Base-by-base conservation (phyloP, 2,888 invertebrate species). In the Automeris io region DNA sequence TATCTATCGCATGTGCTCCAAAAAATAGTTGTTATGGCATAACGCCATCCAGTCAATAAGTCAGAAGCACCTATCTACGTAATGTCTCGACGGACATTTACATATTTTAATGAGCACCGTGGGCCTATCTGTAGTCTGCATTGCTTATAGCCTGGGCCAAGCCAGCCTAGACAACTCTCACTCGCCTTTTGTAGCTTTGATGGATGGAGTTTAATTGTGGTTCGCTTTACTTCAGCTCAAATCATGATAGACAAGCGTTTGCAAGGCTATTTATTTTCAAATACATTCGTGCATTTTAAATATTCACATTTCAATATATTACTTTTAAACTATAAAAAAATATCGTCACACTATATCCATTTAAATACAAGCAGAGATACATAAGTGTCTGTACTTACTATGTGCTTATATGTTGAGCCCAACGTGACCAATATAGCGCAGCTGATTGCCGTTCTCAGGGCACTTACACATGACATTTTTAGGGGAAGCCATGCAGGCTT, bases 81-180 rank as follows among this genome's bases (percentile, higher is more conserved):
- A 86, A 85, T 86, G 86, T 79, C 82, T 80, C 70, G 54, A 65
- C 61, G 56, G 35, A 54, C 76, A 85, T 86, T 86, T 85, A 85
- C 85, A 86, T 86, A 86, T 86, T 85, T 86, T 86, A 86, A 86
- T 86, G 86, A 86, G 85, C 73, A 63, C 65, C 55, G 64, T 55
- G 55, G 65, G 72, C 72, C 80, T 85, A 83, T 83, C 82, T 75
- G 60, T 54, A 48, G 50, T 48, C 54, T 57, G 41, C 36, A 19
- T 25, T 22, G 34, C 35, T 43, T 29, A 29, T 16, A 26, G 42
- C 24, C 40, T 22, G 40, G 38, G 18, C 26, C 22, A 18, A 35
- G 32, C 29, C 7, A 26, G 35, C 19, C 18, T 26, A 40, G 40
- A 23, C 35, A 29, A 24, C 40, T 34, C 39, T 39, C 39, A 34